Conservation (phyloP, 2,113 vertebrate species). For the Hippotragus niger region DNA sequence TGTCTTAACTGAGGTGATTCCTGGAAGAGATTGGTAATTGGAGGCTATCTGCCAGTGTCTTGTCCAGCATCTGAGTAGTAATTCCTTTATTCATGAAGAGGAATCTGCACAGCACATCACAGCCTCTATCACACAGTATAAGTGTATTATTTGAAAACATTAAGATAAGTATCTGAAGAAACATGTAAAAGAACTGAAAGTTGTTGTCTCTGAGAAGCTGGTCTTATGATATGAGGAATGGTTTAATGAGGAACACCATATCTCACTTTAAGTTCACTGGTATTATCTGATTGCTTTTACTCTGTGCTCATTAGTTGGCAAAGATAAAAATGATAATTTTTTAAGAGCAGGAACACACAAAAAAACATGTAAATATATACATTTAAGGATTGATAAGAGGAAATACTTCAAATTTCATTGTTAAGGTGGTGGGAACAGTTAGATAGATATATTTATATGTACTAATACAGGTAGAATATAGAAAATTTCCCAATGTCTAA, state of each 20-base stretch:
- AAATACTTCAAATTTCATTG: neutral
- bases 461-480: neutral
- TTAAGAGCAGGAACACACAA: neutral
- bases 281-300: neutral
- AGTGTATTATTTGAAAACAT: neutral
- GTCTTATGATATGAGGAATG: neutral
- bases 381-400: neutral
- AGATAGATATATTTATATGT: neutral
- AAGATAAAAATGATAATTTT: neutral
- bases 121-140: neutral
- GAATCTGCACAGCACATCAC: neutral
- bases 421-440: neutral
- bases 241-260: neutral
- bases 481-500: neutral
- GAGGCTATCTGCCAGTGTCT: neutral
- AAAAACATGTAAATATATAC: neutral
- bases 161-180: neutral
- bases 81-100: neutral
- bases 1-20: neutral
- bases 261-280: neutral
- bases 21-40: neutral
- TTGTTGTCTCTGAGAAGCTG: neutral
- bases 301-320: neutral
- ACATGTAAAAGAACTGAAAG: neutral
- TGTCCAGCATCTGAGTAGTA: neutral